Percentiles rank a stretch among this genome's conserved stretches.
Evolutionary conservation across 1,140 invertebrate genomes (phyloP).

Genomic region (Lepidostoma basale): DNA sequence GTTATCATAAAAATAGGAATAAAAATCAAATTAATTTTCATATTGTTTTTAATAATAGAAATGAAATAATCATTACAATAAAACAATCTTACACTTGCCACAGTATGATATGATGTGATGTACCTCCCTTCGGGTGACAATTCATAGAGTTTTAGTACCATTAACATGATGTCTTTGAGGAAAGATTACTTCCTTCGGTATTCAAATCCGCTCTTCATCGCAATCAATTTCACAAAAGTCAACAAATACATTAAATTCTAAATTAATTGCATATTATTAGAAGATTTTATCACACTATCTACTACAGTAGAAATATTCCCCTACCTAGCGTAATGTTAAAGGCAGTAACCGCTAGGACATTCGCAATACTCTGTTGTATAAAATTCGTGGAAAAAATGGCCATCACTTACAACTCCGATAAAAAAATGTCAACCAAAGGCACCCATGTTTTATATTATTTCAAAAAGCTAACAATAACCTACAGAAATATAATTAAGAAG

Average conservation of each 20-base stretch:
- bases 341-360: constrained; percentile 1
- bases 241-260: too few relatives aligned
- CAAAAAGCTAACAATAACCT: constrained; percentile 23
- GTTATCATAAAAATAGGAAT: too few relatives aligned
- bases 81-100: constrained; percentile 25
- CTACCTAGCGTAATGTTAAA: neutral
- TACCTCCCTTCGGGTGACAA: neutral
- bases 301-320: constrained; percentile 3
- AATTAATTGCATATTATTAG: too few relatives aligned
- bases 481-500: constrained; percentile 13
- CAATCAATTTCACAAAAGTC: too few relatives aligned
- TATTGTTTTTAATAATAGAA: constrained; percentile 31
- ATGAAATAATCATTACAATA: constrained; percentile 35
- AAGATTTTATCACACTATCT: neutral
- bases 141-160: too few relatives aligned
- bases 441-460: constrained; percentile 33
- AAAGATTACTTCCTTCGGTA: too few relatives aligned
- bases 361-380: constrained; percentile 11
- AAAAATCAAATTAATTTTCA: constrained; percentile 12
- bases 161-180: too few relatives aligned
- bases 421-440: constrained; percentile 34
- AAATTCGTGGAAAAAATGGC: constrained; percentile 24
- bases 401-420: constrained; percentile 1
- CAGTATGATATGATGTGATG: constrained; percentile 26
- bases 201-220: too few relatives aligned